Evolutionary conservation across 2,797 vertebrate genomes (phyloP), one percentile per base, ranked within the genome.

Genomic region (Cyclopterus lumpus): DNA sequence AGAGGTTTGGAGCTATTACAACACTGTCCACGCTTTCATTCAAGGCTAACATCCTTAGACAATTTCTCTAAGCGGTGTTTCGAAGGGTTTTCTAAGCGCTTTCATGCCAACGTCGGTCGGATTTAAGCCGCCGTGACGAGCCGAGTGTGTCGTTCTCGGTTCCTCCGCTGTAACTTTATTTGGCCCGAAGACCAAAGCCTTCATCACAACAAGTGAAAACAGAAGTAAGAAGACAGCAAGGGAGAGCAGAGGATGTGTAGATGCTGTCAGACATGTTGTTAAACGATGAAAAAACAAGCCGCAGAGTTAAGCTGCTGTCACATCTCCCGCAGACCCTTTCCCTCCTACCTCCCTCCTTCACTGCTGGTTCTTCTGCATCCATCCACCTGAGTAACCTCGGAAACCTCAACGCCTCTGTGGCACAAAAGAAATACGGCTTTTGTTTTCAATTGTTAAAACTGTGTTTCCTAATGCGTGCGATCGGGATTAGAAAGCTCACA

Each of bases 231-330:
- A 40, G 24, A 77, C 30, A 51, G 30, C 54, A 60, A 42, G 61
- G 14, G 63, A 53, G 71, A 79, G 67, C 0, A 16, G 75, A 66
- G 67, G 20, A 68, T 58, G 53, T 81, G 51, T 79, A 8, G 49
- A 68, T 53, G 57, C 40, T 84, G 60, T 80, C 72, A 66, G 67
- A 79, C 60, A 38, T 22, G 81, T 67, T 18, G 32, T 87, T 48
- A 75, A 83, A 89, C 30, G 59, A 84, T 53, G 51, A 80, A 71
- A 80, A 71, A 84, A 86, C 70, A 80, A 85, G 77, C 77, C 70
- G 0, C 71, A 72, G 75, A 71, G 51, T 84, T 73, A 69, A 82
- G 44, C 34, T 24, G 16, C 71, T 67, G 75, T 72, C 59, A 12
- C 51, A 12, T 51, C 36, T 49, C 49, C 24, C 51, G 1, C 57